phyloP scores from a whole-genome alignment of 2,888 invertebrate species.

The Machimus atricapillus region DNA sequence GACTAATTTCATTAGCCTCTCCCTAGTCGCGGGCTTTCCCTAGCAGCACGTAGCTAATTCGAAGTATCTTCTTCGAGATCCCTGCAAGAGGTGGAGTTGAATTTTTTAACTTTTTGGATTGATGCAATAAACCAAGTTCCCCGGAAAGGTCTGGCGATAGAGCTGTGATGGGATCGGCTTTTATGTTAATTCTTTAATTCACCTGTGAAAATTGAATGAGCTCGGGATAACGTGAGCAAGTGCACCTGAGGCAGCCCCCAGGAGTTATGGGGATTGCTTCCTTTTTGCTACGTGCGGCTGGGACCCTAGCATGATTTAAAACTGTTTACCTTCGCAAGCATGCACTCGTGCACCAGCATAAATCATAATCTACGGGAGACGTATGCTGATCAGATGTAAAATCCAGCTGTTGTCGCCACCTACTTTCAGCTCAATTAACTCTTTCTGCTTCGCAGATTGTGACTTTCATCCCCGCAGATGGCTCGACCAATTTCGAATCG shows the following conservation, averaged over 20 bases:
- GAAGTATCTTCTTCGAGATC: neutral
- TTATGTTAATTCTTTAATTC: slow-evolving; percentile 27
- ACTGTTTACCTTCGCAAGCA: slow-evolving; percentile 6
- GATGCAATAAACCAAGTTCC: neutral
- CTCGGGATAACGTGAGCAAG: neutral
- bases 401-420: slow-evolving; percentile 21
- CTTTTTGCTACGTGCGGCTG: neutral
- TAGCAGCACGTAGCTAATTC: neutral
- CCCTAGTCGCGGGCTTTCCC: neutral
- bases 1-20: slow-evolving; percentile 29
- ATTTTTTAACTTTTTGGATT: neutral
- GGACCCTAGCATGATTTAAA: neutral
- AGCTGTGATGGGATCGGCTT: neutral
- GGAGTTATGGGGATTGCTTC: neutral
- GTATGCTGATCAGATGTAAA: slow-evolving; percentile 12
- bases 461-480: neutral
- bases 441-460: neutral
- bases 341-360: slow-evolving; percentile 8
- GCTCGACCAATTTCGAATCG: neutral
- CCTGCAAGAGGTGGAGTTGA: neutral
- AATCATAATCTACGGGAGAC: slow-evolving; percentile 19
- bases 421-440: slow-evolving; percentile 33
- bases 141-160: neutral
- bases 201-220: slow-evolving; percentile 15
- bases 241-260: neutral